Evolutionary conservation across 2,797 vertebrate genomes (phyloP), one percentile per base, ranked within the genome.

Genomic region (Acestrorhynchus altus): DNA sequence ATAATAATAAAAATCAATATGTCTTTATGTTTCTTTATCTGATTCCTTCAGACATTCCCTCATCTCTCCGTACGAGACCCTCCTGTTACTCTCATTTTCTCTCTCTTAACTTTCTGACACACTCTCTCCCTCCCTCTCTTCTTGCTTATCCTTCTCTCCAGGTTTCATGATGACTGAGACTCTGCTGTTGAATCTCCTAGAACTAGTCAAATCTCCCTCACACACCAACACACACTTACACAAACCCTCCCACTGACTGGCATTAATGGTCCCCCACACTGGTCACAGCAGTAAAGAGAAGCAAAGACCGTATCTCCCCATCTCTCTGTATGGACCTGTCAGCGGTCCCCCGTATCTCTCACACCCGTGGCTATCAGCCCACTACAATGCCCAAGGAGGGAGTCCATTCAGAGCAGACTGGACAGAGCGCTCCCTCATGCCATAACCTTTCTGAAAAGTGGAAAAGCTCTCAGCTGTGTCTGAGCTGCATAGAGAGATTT

Each of bases 281-380:
- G n/a, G 35, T 35, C 39, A 10, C 39, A 22, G n/a, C 9, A 18
- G n/a, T 22, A 11, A 42, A 42, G 61, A 26, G 7, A 28, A 8
- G 56, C 6, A 24, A 57, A 57, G 2, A 22, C n/a, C n/a, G 24
- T 65, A 65, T 65, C 40, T 22, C 10, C 5, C 40, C 8, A 24
- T 44, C 40, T 65, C 12, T 40, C 60, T 44, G 13, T 42, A 44
- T 44, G 39, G 40, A 22, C 20, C 39, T 65, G 39, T 22, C n/a
- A 42, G 61, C n/a, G 9, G 39, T n/a, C 8, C 24, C n/a, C 61
- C n/a, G 22, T 65, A 65, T 65, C 61, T 65, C 61, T 63, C 60
- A 31, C n/a, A 8, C 60, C 60, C 18, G n/a, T 9, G 9, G 35
- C 16, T 20, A 40, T 63, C 60, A 20, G 18, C 16, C 35, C 8